A percentile compares a stretch with the other conserved stretches of the same genome.
Evolutionary conservation across 2,113 vertebrate genomes (phyloP).

Genomic region (Rhabdornis inornatus): DNA sequence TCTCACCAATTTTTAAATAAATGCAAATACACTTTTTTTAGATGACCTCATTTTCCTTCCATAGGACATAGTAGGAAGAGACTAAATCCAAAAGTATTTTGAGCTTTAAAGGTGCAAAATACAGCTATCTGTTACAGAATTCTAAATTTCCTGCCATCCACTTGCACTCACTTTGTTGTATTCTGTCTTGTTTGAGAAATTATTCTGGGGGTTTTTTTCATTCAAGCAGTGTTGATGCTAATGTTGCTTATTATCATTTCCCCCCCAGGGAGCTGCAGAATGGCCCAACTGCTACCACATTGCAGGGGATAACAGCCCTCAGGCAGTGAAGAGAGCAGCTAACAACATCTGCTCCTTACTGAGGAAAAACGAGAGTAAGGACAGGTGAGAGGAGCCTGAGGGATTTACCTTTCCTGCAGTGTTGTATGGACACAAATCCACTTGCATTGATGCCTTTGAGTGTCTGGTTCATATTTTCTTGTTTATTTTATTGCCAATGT

Average conservation of each 20-base stretch:
- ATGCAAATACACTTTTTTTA: not conserved
- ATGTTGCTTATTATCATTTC: not conserved
- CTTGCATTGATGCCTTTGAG: not conserved
- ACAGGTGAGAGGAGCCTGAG: conserved; percentile 69
- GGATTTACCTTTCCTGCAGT: not conserved
- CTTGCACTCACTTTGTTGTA: not conserved
- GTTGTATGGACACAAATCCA: not conserved
- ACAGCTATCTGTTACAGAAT: not conserved
- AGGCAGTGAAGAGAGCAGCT: conserved; percentile 90
- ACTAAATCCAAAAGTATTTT: not conserved
- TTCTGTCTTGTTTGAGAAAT: not conserved
- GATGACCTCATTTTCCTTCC: not conserved
- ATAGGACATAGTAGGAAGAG: not conserved
- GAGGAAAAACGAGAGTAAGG: conserved; percentile 80
- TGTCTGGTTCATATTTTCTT: not conserved
- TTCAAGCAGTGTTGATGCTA: not conserved
- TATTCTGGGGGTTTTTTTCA: not conserved
- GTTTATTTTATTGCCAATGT: not conserved
- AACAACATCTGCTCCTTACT: conserved; percentile 89
- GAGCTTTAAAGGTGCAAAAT: not conserved
- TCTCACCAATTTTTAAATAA: not conserved
- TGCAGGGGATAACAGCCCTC: conserved; percentile 90
- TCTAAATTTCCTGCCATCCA: not conserved
- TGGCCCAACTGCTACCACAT: conserved; percentile 87
- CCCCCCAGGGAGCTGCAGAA: conserved; percentile 86